Evolutionary conservation across 1,140 invertebrate genomes (phyloP).

Genomic region (Odontomachus brunneus): DNA sequence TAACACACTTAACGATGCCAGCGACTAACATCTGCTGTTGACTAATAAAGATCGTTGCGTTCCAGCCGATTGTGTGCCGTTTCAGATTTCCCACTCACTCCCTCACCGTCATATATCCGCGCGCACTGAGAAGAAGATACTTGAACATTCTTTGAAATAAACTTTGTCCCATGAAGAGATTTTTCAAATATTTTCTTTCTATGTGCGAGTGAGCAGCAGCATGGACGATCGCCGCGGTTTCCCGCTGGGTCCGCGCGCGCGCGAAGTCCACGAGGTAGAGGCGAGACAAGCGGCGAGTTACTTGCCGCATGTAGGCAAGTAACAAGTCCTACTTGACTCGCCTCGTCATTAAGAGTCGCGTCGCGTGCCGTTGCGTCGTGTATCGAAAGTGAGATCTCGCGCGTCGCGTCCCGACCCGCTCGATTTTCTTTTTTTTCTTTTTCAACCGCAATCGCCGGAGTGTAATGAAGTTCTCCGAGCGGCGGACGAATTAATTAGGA

Average conservation of each 20-base stretch:
- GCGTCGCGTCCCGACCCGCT: too few species aligned
- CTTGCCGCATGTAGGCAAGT: neutral
- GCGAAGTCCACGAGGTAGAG: neutral
- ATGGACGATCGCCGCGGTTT: neutral
- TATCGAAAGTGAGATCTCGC: neutral
- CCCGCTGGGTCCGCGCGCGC: slow-evolving; percentile 1
- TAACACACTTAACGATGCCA: slow-evolving; percentile 20
- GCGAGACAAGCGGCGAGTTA: slow-evolving; percentile 21
- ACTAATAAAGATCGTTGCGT: slow-evolving; percentile 52
- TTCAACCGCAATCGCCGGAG: neutral
- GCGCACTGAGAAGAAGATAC: too few species aligned
- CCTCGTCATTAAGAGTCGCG: neutral
- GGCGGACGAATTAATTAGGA: neutral
- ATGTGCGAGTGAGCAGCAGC: too few species aligned
- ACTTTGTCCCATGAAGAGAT: too few species aligned
- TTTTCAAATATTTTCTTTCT: too few species aligned
- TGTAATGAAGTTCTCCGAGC: neutral
- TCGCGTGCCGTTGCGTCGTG: neutral
- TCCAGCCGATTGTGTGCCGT: slow-evolving; percentile 17
- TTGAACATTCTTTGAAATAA: too few species aligned
- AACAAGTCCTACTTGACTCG: slow-evolving; percentile 5
- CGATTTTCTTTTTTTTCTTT: neutral
- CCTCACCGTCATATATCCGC: neutral
- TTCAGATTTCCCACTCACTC: slow-evolving; percentile 45
- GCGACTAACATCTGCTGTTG: slow-evolving; percentile 49